These are phyloP conservation scores for Ceratoteleas bidentatus DNA, from an alignment of 1,140 invertebrate species.

Conservation along the genomic window DNA sequence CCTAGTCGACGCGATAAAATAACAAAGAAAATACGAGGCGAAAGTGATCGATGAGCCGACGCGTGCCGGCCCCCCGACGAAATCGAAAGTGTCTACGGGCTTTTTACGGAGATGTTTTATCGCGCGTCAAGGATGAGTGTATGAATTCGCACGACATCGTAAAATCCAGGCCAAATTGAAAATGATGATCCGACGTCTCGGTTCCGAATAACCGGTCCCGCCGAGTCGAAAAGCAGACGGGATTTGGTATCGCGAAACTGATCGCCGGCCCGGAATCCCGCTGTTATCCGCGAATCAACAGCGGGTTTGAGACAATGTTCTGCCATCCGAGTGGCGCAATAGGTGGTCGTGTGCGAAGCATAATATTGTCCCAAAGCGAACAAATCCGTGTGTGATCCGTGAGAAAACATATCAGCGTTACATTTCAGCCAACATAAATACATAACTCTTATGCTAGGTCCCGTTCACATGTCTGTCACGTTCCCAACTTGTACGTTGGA, in stretches of 20 bases:
- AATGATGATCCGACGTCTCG: background rate
- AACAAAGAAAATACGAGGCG: background rate
- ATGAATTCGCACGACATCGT: slow-evolving; percentile 23
- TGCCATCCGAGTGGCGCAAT: background rate
- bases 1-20: slow-evolving; percentile 10
- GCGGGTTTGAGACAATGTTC: background rate
- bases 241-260: background rate
- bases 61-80: slow-evolving; percentile 1
- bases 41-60: slow-evolving; percentile 26
- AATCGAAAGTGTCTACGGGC: slow-evolving; percentile 33
- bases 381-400: background rate
- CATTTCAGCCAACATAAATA: background rate
- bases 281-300: background rate
- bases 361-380: background rate
- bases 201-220: no score
- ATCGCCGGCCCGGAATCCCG: background rate
- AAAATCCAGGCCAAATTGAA: slow-evolving; percentile 33
- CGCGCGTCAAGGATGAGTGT: slow-evolving; percentile 30
- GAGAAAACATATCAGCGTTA: background rate
- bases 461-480: background rate
- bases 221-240: background rate
- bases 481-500: background rate
- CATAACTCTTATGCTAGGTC: background rate
- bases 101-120: slow-evolving; percentile 8
- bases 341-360: background rate